A percentile compares a stretch with the other conserved stretches of the same genome.
phyloP scores from a whole-genome alignment of 1,140 invertebrate genomes.

The Conus ventricosus region DNA sequence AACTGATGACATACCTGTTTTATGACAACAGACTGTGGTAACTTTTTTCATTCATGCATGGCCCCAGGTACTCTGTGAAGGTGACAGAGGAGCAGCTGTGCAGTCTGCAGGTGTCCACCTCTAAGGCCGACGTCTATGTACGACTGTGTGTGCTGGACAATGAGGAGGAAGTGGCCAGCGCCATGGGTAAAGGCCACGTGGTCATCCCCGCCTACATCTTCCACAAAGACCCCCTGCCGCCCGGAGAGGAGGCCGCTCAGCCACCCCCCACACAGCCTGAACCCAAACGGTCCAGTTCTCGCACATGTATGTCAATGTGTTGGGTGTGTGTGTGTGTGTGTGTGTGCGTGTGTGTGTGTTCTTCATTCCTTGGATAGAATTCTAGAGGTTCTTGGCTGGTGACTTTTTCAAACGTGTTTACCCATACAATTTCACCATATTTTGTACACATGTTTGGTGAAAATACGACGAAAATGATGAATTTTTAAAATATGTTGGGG shows the following conservation, averaged over 20 bases:
- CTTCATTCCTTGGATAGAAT: too few species aligned
- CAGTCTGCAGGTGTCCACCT: conserved; percentile 72
- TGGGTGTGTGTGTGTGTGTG: background rate
- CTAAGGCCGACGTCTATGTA: conserved; percentile 73
- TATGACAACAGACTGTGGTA: too few species aligned
- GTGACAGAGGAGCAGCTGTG: conserved; percentile 71
- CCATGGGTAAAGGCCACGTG: conserved; percentile 71
- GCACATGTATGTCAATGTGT: conserved; percentile 62
- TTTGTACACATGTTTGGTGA: too few species aligned
- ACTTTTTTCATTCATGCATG: background rate
- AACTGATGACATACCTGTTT: too few species aligned
- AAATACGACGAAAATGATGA: too few species aligned
- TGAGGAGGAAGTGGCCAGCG: conserved; percentile 68
- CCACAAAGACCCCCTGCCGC: conserved; percentile 63
- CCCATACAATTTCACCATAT: too few species aligned
- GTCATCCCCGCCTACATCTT: conserved; percentile 72
- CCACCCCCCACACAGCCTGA: conserved; percentile 46
- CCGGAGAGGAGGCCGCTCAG: background rate
- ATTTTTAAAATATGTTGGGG: too few species aligned
- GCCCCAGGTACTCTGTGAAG: conserved; percentile 69
- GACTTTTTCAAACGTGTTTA: too few species aligned
- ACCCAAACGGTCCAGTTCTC: conserved; percentile 63
- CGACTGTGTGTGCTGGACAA: conserved; percentile 71
- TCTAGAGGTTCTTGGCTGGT: too few species aligned
- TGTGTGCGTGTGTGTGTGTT: background rate